Base-by-base conservation (phyloP, 1,140 invertebrate genomes). In the Aphaenogaster floridana region DNA sequence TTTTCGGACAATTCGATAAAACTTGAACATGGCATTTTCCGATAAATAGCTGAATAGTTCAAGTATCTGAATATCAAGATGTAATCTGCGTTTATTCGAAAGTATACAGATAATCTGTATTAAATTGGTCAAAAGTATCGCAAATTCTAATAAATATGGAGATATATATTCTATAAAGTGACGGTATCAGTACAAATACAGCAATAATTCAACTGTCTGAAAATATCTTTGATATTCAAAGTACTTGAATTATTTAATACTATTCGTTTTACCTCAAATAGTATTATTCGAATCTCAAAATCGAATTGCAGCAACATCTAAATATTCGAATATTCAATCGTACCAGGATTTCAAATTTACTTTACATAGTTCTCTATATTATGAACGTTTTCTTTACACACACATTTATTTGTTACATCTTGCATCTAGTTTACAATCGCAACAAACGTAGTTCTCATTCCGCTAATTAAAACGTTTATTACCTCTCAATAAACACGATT, bases 341-440 rank as follows among this genome's bases (percentile, higher is more conserved):
- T 28, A 52, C 36, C 77, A 21, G 34, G 13, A 68, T 68, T 54
- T 45, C 9, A 34, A 45, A 48, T 78, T 63, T 11, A 11, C 57
- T 78, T 78, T 78, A 78, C 64, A 28, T 39, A 64, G 59, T 28
- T 28, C 59, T n/a, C 61, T 50, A 79, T 50, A 79, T 66, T 52
- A 17, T 15, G 7, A 80, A 69, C 21, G 2, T n/a, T 78, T 80
- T 48, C 13, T 34, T 80, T 59, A 39, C 13, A 28, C 0, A 28
- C 9, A 63, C n/a, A 48, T 52, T 39, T 28, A 52, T 52, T 36
- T 28, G 21, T 69, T 80, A 57, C 78, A 39, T 66, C 39, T 50
- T 39, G n/a, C 6, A 69, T 69, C 63, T 69, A 80, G 45, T 39
- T 80, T 69, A 69, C 36, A 80, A 80, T 69, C 34, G 74, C 74